A percentile compares a stretch with the other conserved stretches of the same genome.
phyloP scores from a whole-genome alignment of 2,888 invertebrate species.

The Andrena bicolor region DNA sequence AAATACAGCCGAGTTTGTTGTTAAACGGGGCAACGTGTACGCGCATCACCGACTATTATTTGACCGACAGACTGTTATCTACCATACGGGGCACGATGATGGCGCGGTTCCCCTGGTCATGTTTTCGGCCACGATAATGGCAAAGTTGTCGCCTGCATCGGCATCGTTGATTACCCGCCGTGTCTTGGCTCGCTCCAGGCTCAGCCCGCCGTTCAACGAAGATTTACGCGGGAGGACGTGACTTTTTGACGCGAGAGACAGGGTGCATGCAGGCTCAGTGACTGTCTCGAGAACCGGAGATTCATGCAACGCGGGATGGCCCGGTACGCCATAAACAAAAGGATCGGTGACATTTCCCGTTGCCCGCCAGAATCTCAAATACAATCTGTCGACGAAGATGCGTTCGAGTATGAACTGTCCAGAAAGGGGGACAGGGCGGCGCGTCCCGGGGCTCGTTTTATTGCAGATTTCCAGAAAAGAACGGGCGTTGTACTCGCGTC shows the following conservation, averaged over 20 bases:
- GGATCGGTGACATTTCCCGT: conserved; percentile 32
- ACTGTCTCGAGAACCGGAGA: conserved; percentile 27
- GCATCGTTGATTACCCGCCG: not conserved
- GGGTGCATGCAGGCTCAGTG: not conserved
- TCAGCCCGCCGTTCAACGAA: not conserved
- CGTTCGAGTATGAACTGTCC: conserved; percentile 17
- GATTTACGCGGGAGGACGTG: conserved; percentile 38
- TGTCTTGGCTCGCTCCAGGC: not conserved
- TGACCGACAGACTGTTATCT: not conserved
- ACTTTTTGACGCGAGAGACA: conserved; percentile 12
- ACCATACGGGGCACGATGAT: conserved; percentile 30
- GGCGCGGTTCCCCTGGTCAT: conserved; percentile 12
- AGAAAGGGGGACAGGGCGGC: not conserved
- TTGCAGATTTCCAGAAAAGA: not conserved
- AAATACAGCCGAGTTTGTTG: conserved; percentile 3
- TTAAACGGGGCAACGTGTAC: conserved; percentile 1
- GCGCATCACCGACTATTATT: conserved; percentile 19
- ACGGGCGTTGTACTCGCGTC: not conserved
- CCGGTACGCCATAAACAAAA: conserved; percentile 36
- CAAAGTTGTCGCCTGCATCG: conserved; percentile 7
- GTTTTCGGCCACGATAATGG: conserved; percentile 39
- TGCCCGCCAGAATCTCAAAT: conserved; percentile 1
- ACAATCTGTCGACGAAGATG: conserved; percentile 23
- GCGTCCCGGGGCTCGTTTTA: not conserved
- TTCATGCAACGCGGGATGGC: conserved; percentile 18